Conservation (phyloP, 1,140 invertebrate species). For the Cydia splendana region DNA sequence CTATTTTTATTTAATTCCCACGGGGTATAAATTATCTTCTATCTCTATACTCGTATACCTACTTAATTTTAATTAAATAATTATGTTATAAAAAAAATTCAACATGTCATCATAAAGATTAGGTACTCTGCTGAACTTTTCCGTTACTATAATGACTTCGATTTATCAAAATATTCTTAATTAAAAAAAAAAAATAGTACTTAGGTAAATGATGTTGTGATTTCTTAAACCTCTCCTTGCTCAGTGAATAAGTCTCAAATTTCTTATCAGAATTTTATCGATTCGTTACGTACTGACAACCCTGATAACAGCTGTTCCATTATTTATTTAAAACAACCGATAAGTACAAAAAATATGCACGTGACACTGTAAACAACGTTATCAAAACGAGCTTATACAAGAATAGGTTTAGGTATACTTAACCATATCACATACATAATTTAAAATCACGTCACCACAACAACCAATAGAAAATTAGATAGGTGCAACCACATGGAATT, state of each 20-base stretch:
- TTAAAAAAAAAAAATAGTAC: too few relatives aligned
- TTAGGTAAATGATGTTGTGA: too few relatives aligned
- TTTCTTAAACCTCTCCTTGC: background rate
- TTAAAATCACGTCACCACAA: slow-evolving; percentile 1
- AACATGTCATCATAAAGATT: too few relatives aligned
- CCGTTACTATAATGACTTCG: too few relatives aligned
- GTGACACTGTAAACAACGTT: slow-evolving; percentile 16
- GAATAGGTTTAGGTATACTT: background rate
- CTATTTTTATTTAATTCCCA: too few relatives aligned
- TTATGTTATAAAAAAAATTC: too few relatives aligned
- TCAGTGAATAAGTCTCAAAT: slow-evolving; percentile 12
- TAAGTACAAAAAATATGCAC: slow-evolving; percentile 2
- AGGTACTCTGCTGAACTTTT: too few relatives aligned
- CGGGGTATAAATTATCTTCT: too few relatives aligned
- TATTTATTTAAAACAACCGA: slow-evolving; percentile 22
- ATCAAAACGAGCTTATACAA: slow-evolving; percentile 5
- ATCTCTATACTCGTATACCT: too few relatives aligned
- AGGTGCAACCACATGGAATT: background rate
- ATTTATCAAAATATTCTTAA: too few relatives aligned
- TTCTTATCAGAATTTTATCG: slow-evolving; percentile 5
- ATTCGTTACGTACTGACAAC: slow-evolving; percentile 2
- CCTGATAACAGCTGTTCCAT: background rate
- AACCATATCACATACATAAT: background rate
- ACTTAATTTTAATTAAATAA: too few relatives aligned
- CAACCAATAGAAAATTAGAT: background rate